A percentile compares a stretch with the other conserved stretches of the same genome.
These are phyloP conservation scores for Chascanopsetta lugubris DNA, from an alignment of 2,113 vertebrate genomes.

Conservation along the genomic window DNA sequence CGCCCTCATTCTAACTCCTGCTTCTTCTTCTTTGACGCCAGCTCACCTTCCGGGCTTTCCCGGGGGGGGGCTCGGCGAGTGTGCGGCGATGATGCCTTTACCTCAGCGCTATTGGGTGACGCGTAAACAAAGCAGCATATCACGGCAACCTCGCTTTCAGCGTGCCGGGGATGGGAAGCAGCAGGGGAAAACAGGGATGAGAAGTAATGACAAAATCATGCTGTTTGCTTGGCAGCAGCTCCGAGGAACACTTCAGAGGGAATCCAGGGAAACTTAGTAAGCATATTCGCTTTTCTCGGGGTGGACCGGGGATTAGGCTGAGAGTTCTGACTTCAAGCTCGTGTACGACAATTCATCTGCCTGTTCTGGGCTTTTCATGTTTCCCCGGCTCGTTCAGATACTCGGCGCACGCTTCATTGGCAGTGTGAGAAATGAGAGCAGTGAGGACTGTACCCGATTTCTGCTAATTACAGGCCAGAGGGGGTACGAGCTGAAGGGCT, in stretches of 20 bases:
- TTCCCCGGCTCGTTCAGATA: background rate
- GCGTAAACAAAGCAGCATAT: constrained; percentile 63
- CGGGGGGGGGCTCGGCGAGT: constrained; percentile 29
- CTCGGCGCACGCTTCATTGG: constrained; percentile 17
- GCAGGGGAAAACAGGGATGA: constrained; percentile 35
- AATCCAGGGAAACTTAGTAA: constrained; percentile 60
- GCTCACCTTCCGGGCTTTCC: constrained; percentile 51
- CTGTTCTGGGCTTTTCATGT: constrained; percentile 15
- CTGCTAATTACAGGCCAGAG: constrained; percentile 69
- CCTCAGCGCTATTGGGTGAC: constrained; percentile 50
- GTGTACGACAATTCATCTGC: constrained; percentile 8
- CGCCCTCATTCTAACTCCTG: constrained; percentile 44
- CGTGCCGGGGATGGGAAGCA: background rate
- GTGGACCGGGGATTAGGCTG: constrained; percentile 25
- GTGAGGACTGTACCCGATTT: constrained; percentile 48
- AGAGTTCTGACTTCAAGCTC: constrained; percentile 9
- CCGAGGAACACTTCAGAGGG: constrained; percentile 43
- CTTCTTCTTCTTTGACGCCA: constrained; percentile 46
- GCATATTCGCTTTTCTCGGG: constrained; percentile 49
- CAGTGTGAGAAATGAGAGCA: constrained; percentile 30
- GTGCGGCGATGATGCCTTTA: constrained; percentile 49
- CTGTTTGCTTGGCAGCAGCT: constrained; percentile 60
- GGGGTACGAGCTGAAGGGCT: constrained; percentile 56
- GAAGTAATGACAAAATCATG: constrained; percentile 64
- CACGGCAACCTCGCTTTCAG: constrained; percentile 41